These are phyloP conservation scores for Hydrozoanthus tunicans DNA, from an alignment of 64 coral and sea anemone genomes.

Conservation along the genomic window DNA sequence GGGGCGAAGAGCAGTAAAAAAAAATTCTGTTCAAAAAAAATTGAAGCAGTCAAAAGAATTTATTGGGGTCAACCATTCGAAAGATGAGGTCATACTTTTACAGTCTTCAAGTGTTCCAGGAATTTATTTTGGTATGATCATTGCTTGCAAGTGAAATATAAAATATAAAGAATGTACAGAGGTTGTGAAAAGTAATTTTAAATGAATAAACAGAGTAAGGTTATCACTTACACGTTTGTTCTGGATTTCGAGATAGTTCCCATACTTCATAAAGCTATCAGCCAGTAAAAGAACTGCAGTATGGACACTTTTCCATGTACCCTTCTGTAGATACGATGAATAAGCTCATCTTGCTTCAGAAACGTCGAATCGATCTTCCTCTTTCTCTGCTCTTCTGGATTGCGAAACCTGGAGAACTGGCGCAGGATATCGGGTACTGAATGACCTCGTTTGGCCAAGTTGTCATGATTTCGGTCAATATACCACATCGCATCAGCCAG, in stretches of 20 bases:
- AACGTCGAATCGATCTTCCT: slow-evolving; percentile 51
- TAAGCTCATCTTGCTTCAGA: slow-evolving; percentile 54
- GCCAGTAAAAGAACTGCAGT: slow-evolving; percentile 58
- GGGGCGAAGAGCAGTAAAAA: no score
- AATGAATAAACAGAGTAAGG: slow-evolving; percentile 7
- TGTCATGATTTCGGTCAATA: slow-evolving; percentile 62
- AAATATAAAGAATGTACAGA: slow-evolving; percentile 23
- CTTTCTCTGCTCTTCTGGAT: slow-evolving; percentile 60
- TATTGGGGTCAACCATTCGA: no score
- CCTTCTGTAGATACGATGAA: slow-evolving; percentile 47
- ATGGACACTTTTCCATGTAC: slow-evolving; percentile 39
- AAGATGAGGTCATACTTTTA: no score
- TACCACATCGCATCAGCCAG: slow-evolving; percentile 64
- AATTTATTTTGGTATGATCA: no score
- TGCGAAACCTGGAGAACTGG: slow-evolving; percentile 42
- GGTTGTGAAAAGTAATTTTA: background rate
- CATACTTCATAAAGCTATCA: slow-evolving; percentile 66
- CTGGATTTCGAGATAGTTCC: slow-evolving; percentile 62
- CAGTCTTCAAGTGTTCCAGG: no score
- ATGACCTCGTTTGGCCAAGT: slow-evolving; percentile 35
- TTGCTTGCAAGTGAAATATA: background rate
- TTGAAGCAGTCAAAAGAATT: no score
- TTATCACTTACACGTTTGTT: slow-evolving; percentile 59
- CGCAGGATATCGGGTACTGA: slow-evolving; percentile 45
- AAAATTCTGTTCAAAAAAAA: no score